Evolutionary conservation across 2,888 invertebrate species (phyloP).

Genomic region (Camponotus fellah): DNA sequence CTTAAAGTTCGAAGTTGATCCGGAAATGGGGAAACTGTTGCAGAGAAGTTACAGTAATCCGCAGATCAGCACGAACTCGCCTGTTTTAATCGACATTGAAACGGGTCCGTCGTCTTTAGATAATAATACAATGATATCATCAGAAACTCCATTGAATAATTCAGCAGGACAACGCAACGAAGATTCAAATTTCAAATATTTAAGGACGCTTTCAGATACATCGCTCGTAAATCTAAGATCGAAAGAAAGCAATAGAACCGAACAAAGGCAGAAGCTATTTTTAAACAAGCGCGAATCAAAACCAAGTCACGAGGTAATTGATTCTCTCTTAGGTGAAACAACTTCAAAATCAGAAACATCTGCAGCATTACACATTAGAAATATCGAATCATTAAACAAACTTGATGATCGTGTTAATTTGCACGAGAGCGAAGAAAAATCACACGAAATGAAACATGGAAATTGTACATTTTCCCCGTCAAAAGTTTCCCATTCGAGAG

Average conservation of each 20-base stretch:
- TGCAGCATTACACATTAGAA: conserved; percentile 21
- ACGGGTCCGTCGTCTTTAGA: neutral
- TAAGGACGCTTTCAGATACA: conserved; percentile 8
- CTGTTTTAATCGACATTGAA: neutral
- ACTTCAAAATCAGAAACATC: conserved; percentile 18
- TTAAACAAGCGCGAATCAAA: conserved; percentile 63
- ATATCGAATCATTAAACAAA: conserved; percentile 44
- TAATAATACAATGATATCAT: neutral
- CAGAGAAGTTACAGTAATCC: conserved; percentile 63
- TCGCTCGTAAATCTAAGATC: neutral
- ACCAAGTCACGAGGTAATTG: conserved; percentile 60
- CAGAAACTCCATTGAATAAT: neutral
- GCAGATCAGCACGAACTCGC: neutral
- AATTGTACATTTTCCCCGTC: conserved; percentile 12
- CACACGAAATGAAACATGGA: neutral
- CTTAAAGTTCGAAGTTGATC: conserved; percentile 81
- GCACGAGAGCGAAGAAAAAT: neutral
- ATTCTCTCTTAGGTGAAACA: conserved; percentile 51
- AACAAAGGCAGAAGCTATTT: conserved; percentile 51
- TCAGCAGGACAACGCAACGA: neutral
- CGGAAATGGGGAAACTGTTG: conserved; percentile 81
- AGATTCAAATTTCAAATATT: neutral
- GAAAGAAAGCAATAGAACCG: neutral
- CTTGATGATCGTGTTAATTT: neutral
- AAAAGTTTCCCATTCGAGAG: neutral